Conservation (phyloP, 2,797 vertebrate species). For the Neopelma chrysocephalum region DNA sequence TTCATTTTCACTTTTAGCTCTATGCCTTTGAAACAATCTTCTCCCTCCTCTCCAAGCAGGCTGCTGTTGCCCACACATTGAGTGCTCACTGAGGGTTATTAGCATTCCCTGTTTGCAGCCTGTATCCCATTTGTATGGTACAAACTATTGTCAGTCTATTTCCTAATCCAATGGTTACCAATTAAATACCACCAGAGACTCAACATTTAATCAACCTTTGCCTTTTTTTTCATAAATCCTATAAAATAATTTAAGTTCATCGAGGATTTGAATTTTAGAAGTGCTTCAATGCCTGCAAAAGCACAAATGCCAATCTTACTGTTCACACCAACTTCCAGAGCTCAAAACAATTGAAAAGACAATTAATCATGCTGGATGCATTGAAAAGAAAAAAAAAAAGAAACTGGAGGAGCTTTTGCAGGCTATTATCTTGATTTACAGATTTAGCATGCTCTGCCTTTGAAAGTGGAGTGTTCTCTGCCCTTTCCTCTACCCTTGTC, state of each 20-base stretch:
- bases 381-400: background rate
- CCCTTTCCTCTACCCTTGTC: background rate
- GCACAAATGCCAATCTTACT: background rate
- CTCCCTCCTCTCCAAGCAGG: background rate
- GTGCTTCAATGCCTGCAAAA: background rate
- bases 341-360: background rate
- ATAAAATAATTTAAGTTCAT: background rate
- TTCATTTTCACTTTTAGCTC: background rate
- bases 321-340: background rate
- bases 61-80: background rate
- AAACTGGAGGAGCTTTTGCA: background rate
- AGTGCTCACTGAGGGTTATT: background rate
- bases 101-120: background rate
- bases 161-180: background rate
- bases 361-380: background rate
- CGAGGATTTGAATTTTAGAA: background rate
- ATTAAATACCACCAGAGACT: slow-evolving; percentile 6
- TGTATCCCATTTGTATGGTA: background rate
- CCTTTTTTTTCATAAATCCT: background rate
- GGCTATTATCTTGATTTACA: background rate
- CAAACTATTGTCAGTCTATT: background rate
- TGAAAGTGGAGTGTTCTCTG: background rate
- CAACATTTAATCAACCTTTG: slow-evolving; percentile 5
- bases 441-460: background rate
- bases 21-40: background rate